Base-by-base conservation (phyloP, 2,797 vertebrate genomes). In the Lepilemur ruficaudatus region DNA sequence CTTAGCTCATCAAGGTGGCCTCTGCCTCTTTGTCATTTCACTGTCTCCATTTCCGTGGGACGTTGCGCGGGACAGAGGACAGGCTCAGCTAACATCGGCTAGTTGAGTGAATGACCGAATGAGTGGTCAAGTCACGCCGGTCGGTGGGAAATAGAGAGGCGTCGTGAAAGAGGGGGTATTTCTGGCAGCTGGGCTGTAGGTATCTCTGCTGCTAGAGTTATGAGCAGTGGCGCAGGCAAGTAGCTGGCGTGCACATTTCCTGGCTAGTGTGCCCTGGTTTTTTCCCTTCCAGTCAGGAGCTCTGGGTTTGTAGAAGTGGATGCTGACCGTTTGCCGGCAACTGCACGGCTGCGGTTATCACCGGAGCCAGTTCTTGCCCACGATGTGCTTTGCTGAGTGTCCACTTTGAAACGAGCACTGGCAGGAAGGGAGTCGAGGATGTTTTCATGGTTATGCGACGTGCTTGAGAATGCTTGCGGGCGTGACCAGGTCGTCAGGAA, bases 361-460 rank as follows among this genome's bases (percentile, higher is more conserved):
- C 93, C 97, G 98, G 97, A 95, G 97, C 96, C 94, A 97, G 96
- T 97, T 98, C 98, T 87, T 98, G 97, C 96, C 97, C 96, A 69
- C 94, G 95, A 97, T 98, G 98, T 97, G 92, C 96, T 97, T 85
- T 97, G 97, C 92, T 94, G 95, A 98, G 97, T 91, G 94, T 96
- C 96, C 91, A 61, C 2, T 91, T 97, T 97, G 97, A 98, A 94
- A 98, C 97, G 97, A 84, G 94, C 96, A 87, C 82, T 69, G 97
- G 97, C 50, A 55, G 96, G 79, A 94, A 92, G 69, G 91, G 75
- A 95, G 95, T 97, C 94, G 95, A 97, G 92, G 95, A 98, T 91
- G 93, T 98, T 97, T 98, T 97, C 94, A 97, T 98, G 98, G 98
- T 98, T 98, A 96, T 93, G 94, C 97, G 98, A 97, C 98, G 94